These are phyloP conservation scores for Hofmannophila pseudospretella DNA, from an alignment of 2,888 invertebrate genomes.

Conservation along the genomic window DNA sequence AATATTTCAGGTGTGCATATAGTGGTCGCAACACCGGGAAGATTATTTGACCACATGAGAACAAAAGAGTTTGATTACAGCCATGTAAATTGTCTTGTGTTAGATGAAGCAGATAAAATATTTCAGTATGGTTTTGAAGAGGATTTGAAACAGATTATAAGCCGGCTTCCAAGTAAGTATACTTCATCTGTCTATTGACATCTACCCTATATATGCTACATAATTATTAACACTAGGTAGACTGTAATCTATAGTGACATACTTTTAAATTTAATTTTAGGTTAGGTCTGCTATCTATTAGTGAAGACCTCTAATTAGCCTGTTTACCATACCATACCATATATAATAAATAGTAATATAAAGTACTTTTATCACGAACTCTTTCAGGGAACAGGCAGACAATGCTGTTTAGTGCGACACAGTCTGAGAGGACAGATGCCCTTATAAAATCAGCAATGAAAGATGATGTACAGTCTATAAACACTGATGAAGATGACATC, in stretches of 20 bases:
- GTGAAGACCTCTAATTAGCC: no score
- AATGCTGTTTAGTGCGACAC: constrained; percentile 98
- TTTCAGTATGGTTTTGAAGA: constrained; percentile 98
- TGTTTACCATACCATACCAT: no score
- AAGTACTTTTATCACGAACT: no score
- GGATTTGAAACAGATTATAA: constrained; percentile 95
- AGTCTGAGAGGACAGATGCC: constrained; percentile 92
- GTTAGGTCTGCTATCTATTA: no score
- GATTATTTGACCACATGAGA: constrained; percentile 95
- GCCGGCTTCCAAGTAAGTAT: constrained; percentile 92
- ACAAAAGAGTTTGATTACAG: constrained; percentile 93
- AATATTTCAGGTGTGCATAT: constrained; percentile 90
- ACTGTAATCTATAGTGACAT: no score
- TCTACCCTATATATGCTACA: neutral
- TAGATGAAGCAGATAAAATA: constrained; percentile 98
- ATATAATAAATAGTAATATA: no score
- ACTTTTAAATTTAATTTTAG: no score
- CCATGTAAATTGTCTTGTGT: constrained; percentile 92
- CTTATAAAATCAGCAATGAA: constrained; percentile 92
- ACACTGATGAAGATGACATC: constrained; percentile 91
- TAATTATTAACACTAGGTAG: neutral
- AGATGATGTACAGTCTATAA: constrained; percentile 92
- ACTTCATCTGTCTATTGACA: neutral
- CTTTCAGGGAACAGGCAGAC: constrained; percentile 97
- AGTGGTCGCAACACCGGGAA: constrained; percentile 95